Evolutionary conservation across 2,888 invertebrate species (phyloP).

Genomic region (Plusia festucae): DNA sequence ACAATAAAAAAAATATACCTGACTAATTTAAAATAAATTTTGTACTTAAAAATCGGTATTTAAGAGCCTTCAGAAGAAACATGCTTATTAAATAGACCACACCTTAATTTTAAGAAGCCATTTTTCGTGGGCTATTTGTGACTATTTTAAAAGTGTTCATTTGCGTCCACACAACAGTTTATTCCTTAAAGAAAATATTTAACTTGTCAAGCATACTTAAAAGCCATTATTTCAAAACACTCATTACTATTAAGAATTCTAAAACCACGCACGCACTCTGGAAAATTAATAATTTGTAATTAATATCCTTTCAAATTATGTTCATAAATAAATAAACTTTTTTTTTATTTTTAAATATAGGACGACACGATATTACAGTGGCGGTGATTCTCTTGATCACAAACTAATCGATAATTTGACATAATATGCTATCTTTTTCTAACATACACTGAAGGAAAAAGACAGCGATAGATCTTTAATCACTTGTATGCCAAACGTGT

Average conservation of each 20-base stretch:
- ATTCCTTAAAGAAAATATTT: conserved; percentile 46
- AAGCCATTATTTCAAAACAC: conserved; percentile 50
- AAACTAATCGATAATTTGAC: too few relatives aligned
- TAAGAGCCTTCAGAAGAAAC: conserved; percentile 54
- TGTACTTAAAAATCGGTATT: conserved; percentile 51
- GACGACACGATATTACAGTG: conserved; percentile 48
- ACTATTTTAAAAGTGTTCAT: conserved; percentile 48
- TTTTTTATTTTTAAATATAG: conserved; percentile 32
- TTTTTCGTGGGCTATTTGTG: conserved; percentile 54
- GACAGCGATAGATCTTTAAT: background rate
- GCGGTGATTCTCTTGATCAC: conserved; percentile 9
- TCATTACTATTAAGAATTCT: conserved; percentile 43
- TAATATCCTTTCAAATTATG: conserved; percentile 43
- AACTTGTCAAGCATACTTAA: conserved; percentile 49
- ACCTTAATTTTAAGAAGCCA: conserved; percentile 46
- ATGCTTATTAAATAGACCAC: conserved; percentile 55
- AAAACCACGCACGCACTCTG: conserved; percentile 32
- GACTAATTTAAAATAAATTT: conserved; percentile 31
- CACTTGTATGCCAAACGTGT: too few relatives aligned
- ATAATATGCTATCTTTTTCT: background rate
- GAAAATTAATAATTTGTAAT: conserved; percentile 47
- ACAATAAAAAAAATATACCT: conserved; percentile 33
- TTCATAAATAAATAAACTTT: conserved; percentile 42
- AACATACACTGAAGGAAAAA: background rate
- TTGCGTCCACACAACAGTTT: conserved; percentile 21